These are phyloP conservation scores for Pyrocephalus nanus DNA, from an alignment of 2,797 vertebrate genomes.

Conservation along the genomic window DNA sequence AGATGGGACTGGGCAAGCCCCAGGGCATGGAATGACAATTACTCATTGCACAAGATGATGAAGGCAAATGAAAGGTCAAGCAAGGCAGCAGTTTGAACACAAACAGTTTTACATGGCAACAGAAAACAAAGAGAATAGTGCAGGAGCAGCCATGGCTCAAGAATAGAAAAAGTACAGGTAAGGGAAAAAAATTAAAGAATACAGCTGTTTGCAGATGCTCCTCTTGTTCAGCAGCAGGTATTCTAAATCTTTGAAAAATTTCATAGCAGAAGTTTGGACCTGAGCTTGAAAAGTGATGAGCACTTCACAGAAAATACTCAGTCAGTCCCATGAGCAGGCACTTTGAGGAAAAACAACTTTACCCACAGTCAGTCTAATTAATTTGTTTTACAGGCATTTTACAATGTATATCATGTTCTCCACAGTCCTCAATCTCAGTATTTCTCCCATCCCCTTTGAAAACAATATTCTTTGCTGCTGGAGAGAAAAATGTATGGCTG, in stretches of 20 bases:
- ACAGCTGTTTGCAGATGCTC: not conserved
- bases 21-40: not conserved
- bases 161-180: not conserved
- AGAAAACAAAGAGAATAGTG: not conserved
- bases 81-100: not conserved
- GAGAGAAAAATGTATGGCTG: constrained; percentile 8
- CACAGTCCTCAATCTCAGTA: not conserved
- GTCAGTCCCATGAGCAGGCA: not conserved
- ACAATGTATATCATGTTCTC: not conserved
- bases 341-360: not conserved
- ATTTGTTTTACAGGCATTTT: constrained; percentile 27
- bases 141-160: not conserved
- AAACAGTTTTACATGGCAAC: not conserved
- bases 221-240: constrained; percentile 12
- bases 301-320: not conserved
- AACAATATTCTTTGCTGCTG: constrained; percentile 3
- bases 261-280: not conserved
- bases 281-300: not conserved
- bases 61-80: constrained; percentile 38
- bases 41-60: not conserved
- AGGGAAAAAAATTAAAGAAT: not conserved
- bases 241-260: constrained; percentile 8
- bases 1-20: constrained; percentile 7
- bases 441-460: constrained; percentile 24
- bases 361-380: not conserved